These are phyloP conservation scores for Tribolium madens DNA, from an alignment of 1,140 invertebrate species.

Conservation along the genomic window DNA sequence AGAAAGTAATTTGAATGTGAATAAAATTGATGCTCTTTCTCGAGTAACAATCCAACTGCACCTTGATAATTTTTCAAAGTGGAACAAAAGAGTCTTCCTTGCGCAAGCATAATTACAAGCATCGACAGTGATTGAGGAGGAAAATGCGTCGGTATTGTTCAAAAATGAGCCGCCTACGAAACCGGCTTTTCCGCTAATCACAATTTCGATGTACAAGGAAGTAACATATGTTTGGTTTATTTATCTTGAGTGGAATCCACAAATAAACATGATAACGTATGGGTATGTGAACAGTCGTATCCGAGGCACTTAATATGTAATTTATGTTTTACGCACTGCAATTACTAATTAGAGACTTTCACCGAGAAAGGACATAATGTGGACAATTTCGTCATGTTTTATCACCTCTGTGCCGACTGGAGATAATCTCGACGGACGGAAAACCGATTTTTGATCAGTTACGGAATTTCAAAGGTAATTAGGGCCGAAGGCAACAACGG, in stretches of 20 bases:
- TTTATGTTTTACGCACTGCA: constrained; percentile 30
- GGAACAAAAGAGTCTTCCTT: constrained; percentile 19
- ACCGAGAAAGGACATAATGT: constrained; percentile 29
- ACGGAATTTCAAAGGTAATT: constrained; percentile 20
- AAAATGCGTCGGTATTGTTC: constrained; percentile 8
- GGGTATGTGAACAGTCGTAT: constrained; percentile 27
- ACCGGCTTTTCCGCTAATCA: constrained; percentile 13
- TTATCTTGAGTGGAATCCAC: constrained; percentile 27
- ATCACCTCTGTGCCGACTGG: constrained; percentile 3
- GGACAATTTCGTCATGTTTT: constrained; percentile 26
- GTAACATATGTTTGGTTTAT: constrained; percentile 28
- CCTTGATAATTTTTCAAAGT: constrained; percentile 15
- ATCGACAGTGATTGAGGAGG: constrained; percentile 28
- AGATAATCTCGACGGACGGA: neutral
- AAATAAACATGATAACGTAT: constrained; percentile 36
- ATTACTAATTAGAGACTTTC: constrained; percentile 36
- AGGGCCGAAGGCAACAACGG: neutral
- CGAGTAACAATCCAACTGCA: constrained; percentile 10
- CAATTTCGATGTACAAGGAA: constrained; percentile 4
- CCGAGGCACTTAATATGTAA: constrained; percentile 20
- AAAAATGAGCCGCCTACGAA: constrained; percentile 13
- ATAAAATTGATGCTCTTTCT: constrained; percentile 16
- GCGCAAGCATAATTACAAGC: constrained; percentile 22
- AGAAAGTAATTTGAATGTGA: constrained; percentile 12
- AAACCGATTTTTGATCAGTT: neutral